Evolutionary conservation across 2,888 invertebrate genomes (phyloP).

Genomic region (Blastobasis adustella): DNA sequence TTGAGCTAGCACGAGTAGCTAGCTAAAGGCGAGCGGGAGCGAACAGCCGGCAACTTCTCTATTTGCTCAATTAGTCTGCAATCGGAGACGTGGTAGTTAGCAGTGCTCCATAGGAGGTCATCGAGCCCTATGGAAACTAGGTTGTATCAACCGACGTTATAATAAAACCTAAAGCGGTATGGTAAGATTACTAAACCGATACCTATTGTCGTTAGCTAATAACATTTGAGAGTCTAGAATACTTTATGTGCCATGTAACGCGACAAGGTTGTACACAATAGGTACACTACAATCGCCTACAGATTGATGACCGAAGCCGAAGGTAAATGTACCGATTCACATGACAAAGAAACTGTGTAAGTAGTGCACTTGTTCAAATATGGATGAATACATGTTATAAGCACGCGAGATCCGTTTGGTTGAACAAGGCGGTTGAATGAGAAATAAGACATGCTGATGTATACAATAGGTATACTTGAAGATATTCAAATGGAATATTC

Average conservation of each 20-base stretch:
- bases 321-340: slow-evolving; percentile 22
- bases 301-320: slow-evolving; percentile 21
- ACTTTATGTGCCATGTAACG: neutral
- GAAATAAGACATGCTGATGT: neutral
- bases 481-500: too few relatives aligned
- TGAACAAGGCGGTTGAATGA: slow-evolving; percentile 3
- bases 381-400: slow-evolving; percentile 14
- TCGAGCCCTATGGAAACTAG: slow-evolving; percentile 1
- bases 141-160: neutral
- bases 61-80: neutral
- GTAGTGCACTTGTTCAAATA: slow-evolving; percentile 42
- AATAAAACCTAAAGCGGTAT: too few relatives aligned
- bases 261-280: slow-evolving; percentile 22
- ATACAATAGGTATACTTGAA: too few relatives aligned
- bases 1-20: too few relatives aligned
- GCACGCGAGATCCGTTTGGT: slow-evolving; percentile 14
- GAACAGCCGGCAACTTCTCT: neutral
- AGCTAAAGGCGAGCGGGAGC: too few relatives aligned
- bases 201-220: too few relatives aligned
- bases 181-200: too few relatives aligned
- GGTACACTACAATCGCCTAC: slow-evolving; percentile 22
- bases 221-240: neutral
- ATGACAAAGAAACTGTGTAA: slow-evolving; percentile 21
- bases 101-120: slow-evolving; percentile 1
- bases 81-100: neutral